phyloP scores from a whole-genome alignment of 2,797 vertebrate species.

The Melanotaenia pygmaea region DNA sequence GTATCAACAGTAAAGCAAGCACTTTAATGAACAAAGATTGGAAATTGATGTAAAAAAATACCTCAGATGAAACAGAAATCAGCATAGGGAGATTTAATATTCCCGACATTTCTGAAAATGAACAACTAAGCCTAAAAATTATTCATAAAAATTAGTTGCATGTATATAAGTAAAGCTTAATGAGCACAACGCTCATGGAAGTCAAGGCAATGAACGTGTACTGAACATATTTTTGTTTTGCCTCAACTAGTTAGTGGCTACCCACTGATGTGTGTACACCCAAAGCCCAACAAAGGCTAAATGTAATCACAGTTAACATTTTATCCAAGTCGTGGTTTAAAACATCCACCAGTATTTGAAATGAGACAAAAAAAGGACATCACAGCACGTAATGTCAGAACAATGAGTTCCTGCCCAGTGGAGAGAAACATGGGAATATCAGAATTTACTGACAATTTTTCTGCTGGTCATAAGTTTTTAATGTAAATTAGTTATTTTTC shows the following conservation, averaged over 20 bases:
- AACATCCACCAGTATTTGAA: not conserved
- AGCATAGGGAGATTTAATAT: not conserved
- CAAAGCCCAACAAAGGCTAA: not conserved
- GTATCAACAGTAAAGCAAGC: constrained; percentile 22
- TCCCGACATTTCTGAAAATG: not conserved
- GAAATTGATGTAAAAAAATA: not conserved
- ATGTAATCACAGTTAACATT: not conserved
- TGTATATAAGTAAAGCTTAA: not conserved
- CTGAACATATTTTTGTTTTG: constrained; percentile 1
- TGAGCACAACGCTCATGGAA: not conserved
- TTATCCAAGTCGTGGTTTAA: not conserved
- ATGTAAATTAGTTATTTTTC: not conserved
- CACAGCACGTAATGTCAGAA: not conserved
- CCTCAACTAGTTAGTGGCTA: not conserved
- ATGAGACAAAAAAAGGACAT: not conserved
- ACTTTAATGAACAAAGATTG: not conserved
- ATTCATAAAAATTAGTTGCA: not conserved
- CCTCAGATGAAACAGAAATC: not conserved
- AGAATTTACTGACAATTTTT: not conserved
- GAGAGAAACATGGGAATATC: not conserved
- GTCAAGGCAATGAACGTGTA: not conserved
- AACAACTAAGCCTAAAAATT: not conserved
- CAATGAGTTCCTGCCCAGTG: not conserved
- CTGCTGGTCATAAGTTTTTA: not conserved
- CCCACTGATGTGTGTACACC: not conserved